Evolutionary conservation across 1,140 invertebrate species (phyloP).

Genomic region (Acyrthosiphon pisum): DNA sequence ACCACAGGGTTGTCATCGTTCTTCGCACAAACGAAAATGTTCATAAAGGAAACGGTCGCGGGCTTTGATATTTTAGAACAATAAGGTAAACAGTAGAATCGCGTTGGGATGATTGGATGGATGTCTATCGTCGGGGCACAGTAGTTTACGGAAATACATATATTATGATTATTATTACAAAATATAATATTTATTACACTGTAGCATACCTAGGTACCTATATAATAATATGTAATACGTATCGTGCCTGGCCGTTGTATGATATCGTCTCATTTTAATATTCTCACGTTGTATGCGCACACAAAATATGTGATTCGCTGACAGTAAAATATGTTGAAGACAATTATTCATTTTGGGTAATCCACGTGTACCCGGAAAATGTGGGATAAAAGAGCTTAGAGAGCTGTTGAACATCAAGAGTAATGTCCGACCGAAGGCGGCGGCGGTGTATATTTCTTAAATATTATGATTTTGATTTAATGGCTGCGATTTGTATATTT

Average conservation of each 20-base stretch:
- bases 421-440: background rate
- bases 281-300: background rate
- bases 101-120: background rate
- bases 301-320: background rate
- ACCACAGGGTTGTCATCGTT: background rate
- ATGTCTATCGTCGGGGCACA: background rate
- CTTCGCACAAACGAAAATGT: background rate
- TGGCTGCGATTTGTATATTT: background rate
- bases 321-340: background rate
- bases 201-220: background rate
- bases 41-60: background rate
- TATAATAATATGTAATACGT: no score
- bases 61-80: background rate
- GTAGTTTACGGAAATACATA: background rate
- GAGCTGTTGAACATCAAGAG: background rate
- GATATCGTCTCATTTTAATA: background rate
- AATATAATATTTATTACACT: background rate
- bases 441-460: background rate
- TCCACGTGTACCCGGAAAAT: background rate
- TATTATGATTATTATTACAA: background rate
- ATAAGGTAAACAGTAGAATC: background rate
- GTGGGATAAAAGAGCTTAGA: background rate
- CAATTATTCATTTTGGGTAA: background rate
- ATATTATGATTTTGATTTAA: background rate
- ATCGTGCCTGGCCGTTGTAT: background rate